Conservation (phyloP, 1,140 invertebrate genomes). For the Elymnias hypermnestra region DNA sequence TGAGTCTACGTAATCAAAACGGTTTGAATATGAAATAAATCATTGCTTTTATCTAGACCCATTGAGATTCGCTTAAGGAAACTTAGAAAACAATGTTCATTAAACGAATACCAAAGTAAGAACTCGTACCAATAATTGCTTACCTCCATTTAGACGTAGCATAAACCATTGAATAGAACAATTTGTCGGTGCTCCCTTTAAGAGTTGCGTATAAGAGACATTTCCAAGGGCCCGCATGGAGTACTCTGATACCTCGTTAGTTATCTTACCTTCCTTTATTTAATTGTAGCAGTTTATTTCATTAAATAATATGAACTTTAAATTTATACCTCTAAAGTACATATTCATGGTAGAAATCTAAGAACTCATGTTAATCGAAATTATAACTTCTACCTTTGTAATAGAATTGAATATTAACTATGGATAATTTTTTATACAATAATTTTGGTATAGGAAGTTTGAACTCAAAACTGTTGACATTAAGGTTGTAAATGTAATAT, state of each 20-base stretch:
- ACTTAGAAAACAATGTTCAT: constrained; percentile 63
- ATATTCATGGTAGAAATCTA: constrained; percentile 14
- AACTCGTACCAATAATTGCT: constrained; percentile 61
- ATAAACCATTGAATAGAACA: constrained; percentile 64
- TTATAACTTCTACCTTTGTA: constrained; percentile 40
- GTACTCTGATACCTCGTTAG: constrained; percentile 63
- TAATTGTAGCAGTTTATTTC: constrained; percentile 53
- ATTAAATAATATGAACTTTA: constrained; percentile 24
- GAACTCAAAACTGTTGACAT: constrained; percentile 14
- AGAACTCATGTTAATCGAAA: constrained; percentile 28
- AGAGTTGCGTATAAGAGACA: constrained; percentile 48
- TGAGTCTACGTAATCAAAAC: constrained; percentile 9
- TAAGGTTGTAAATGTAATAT: constrained; percentile 29
- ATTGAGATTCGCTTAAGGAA: constrained; percentile 50
- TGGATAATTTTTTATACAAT: constrained; percentile 16
- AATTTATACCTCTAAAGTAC: constrained; percentile 17
- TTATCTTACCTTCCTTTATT: constrained; percentile 60
- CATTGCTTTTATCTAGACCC: constrained; percentile 48
- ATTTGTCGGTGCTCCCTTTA: constrained; percentile 65
- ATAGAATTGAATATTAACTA: constrained; percentile 50
- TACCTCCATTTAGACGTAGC: constrained; percentile 57
- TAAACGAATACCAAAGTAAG: constrained; percentile 66
- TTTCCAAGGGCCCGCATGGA: constrained; percentile 56
- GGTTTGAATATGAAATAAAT: constrained; percentile 38
- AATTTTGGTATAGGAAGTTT: too few relatives aligned